Base-by-base conservation (phyloP, 2,888 invertebrate species). In the Parnassius orleans region DNA sequence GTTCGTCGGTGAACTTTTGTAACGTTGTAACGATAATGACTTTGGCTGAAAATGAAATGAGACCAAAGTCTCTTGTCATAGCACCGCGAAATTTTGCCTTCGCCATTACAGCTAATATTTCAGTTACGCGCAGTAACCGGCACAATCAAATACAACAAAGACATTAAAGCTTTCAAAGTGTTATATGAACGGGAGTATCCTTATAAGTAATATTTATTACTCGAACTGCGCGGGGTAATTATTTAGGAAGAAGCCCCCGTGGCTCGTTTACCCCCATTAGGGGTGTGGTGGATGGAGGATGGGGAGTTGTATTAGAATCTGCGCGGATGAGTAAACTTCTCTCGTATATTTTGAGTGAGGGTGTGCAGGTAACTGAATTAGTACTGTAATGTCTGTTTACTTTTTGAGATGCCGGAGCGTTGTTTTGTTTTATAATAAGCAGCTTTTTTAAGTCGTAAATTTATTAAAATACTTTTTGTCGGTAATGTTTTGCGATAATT, bases 151-250 rank as follows among this genome's bases (percentile, higher is more conserved):
- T 68, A 68, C 67, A 73, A 74, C 74, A 72, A 70, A 76, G 72
- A 73, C 71, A 75, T 76, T 73, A 74, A 71, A 68, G 63, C 58
- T 63, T 51, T 54, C 63, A 59, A 63, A 63, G 55, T 63, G 63
- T 63, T 63, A 63, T 63, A 63, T 63, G 59, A 55, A 59, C 58
- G 47, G 52, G 46, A 59, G 58, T 63, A 63, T 59, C 77, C 77
- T 78, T 80, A 79, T 88, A 87, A 88, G 86, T 87, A 86, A 86
- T 87, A 89, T 89, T 89, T 88, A 89, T 89, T 80, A 74, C 80
- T 66, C 76, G 74, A 83, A 87, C 84, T 81, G 85, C 73, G 73
- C 68, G 19, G 64, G 78, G 83, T 86, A 86, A 87, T 88, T 88
- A 88, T 87, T 87, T 84, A 81, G 74, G 75, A 78, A 76, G 77